Conservation (phyloP, 1,140 invertebrate species). For the Drosophila asahinai region DNA sequence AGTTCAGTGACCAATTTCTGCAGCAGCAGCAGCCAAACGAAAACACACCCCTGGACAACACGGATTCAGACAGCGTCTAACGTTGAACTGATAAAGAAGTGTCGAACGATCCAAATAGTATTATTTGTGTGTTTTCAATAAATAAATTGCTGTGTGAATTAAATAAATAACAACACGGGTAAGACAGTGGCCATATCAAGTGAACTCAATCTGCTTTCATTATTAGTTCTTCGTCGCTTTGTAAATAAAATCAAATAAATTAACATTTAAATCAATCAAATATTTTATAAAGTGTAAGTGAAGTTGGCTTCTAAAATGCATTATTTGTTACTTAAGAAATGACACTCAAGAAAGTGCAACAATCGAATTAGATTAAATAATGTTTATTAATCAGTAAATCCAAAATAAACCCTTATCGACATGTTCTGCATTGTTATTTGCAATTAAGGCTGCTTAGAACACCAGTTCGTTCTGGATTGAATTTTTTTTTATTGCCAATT, state of each 20-base stretch:
- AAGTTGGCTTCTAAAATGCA: neutral
- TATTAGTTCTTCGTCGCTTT: neutral
- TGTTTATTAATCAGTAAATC: neutral
- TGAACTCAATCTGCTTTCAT: neutral
- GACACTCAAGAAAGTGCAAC: neutral
- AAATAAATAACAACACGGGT: slow-evolving; percentile 21
- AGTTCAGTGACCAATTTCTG: slow-evolving; percentile 76
- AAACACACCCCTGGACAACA: slow-evolving; percentile 27
- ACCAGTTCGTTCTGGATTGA: slow-evolving; percentile 24
- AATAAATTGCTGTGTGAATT: slow-evolving; percentile 12
- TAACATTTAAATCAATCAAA: neutral
- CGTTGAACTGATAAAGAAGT: slow-evolving; percentile 39
- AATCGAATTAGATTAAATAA: neutral
- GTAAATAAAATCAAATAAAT: neutral
- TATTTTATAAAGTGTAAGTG: neutral
- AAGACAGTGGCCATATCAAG: slow-evolving; percentile 4
- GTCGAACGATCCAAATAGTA: slow-evolving; percentile 12
- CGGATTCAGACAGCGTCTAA: slow-evolving; percentile 28
- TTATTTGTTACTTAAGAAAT: neutral
- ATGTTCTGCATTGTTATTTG: slow-evolving; percentile 4
- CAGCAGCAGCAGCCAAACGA: slow-evolving; percentile 45
- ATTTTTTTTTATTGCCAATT: slow-evolving; percentile 33
- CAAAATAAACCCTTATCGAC: neutral
- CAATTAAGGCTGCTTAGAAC: slow-evolving; percentile 24
- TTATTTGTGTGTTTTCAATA: neutral